Evolutionary conservation across 2,888 invertebrate genomes (phyloP).

Genomic region (Cosmia pyralina): DNA sequence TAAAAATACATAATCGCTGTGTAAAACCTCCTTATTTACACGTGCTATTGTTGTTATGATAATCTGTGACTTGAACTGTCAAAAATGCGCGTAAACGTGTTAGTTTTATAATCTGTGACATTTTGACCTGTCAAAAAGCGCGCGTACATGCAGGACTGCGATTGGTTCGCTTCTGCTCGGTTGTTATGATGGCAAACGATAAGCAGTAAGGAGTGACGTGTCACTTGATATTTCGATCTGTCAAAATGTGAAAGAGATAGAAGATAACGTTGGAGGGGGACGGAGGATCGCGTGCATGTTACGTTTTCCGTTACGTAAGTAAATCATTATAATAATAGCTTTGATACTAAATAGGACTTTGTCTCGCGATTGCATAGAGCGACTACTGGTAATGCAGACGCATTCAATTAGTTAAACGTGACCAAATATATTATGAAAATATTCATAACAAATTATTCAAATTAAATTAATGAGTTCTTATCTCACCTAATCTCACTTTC

Average conservation of each 20-base stretch:
- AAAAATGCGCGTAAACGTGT: slow-evolving; percentile 46
- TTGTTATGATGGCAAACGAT: slow-evolving; percentile 66
- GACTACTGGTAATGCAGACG: not conserved
- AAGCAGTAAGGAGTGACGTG: slow-evolving; percentile 68
- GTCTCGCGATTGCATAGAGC: slow-evolving; percentile 27
- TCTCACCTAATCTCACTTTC: slow-evolving; percentile 40
- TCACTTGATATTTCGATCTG: slow-evolving; percentile 83
- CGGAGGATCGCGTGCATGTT: slow-evolving; percentile 63
- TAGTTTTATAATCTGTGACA: slow-evolving; percentile 53
- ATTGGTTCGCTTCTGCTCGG: slow-evolving; percentile 55
- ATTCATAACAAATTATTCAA: slow-evolving; percentile 35
- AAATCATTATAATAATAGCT: slow-evolving; percentile 49
- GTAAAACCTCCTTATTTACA: slow-evolving; percentile 34
- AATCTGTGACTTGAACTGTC: slow-evolving; percentile 48
- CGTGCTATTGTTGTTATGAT: slow-evolving; percentile 39
- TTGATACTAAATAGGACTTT: slow-evolving; percentile 34
- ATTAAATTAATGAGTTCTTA: slow-evolving; percentile 26
- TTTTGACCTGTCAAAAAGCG: slow-evolving; percentile 62
- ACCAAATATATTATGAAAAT: not conserved
- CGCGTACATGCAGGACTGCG: slow-evolving; percentile 52
- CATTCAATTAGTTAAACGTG: slow-evolving; percentile 3
- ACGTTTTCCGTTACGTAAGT: slow-evolving; percentile 67
- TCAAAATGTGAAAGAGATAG: slow-evolving; percentile 83
- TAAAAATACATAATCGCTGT: slow-evolving; percentile 47
- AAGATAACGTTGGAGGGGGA: slow-evolving; percentile 71